Base-by-base conservation (phyloP, 2,113 vertebrate species). In the Pituophis catenifer region DNA sequence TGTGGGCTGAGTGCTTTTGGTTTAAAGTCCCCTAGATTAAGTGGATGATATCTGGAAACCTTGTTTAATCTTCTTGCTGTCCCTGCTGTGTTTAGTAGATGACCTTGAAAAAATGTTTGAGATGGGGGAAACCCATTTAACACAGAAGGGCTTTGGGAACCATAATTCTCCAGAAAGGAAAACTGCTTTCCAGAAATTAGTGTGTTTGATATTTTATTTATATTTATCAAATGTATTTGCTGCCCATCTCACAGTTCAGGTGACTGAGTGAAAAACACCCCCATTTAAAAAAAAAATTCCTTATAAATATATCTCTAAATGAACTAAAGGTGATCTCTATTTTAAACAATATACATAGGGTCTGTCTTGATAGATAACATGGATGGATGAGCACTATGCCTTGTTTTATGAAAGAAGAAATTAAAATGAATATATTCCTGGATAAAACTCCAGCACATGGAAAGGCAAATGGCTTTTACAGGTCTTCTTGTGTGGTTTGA, bases 401-500 rank as follows among this genome's bases (percentile, higher is more conserved):
- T 92, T 89, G 75, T 57, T 75, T 17, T 53, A 94, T 95, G 95
- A 15, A 87, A 87, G 57, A 70, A 90, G 89, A 87, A 90, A 90
- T 90, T 23, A 86, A 93, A 90, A 87, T 93, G 90, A 95, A 95
- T 96, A 62, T 94, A 94, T 95, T 85, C 29, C 88, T 89, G 93
- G 94, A 54, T 85, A 91, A 94, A 92, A 44, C 95, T 94, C 94
- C 93, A 90, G 88, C 92, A 94, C 12, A 95, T 86, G 44, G 57
- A 52, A 94, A 93, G 24, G 92, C 44, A 93, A 96, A 96, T 91
- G 94, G 89, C 19, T 95, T 96, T 92, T 93, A 85, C 96, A 95
- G 95, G 87, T 75, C 95, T 95, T 92, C 96, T 95, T 96, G 96
- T 91, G 96, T 95, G 95, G 93, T 96, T 96, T 89, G 21, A n/a